phyloP scores from a whole-genome alignment of 2,113 vertebrate genomes.

The Datnioides undecimradiatus region DNA sequence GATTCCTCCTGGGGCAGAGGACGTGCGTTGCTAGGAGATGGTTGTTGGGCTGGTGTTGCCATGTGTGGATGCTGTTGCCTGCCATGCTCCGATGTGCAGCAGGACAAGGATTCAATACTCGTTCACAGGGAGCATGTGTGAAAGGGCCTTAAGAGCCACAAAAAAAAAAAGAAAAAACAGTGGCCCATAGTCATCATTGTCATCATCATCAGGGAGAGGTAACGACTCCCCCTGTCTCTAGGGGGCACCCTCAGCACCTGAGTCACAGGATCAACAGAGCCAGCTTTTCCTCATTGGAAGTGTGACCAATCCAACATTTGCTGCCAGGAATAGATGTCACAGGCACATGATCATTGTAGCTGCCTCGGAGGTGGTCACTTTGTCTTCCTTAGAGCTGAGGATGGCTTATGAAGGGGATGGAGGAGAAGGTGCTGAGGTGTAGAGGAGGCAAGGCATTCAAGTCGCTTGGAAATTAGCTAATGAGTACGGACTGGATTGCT shows the following conservation, averaged over 20 bases:
- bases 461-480: conserved; percentile 53
- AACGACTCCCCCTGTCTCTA: conserved; percentile 74
- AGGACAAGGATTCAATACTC: conserved; percentile 64
- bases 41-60: conserved; percentile 80
- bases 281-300: conserved; percentile 24
- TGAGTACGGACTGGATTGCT: not conserved
- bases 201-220: conserved; percentile 42
- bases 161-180: conserved; percentile 31
- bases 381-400: conserved; percentile 48
- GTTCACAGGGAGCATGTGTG: conserved; percentile 55
- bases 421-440: conserved; percentile 35
- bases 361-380: conserved; percentile 66
- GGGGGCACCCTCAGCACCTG: conserved; percentile 78
- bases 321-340: conserved; percentile 76
- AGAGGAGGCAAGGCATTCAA: conserved; percentile 21
- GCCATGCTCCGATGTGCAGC: conserved; percentile 75
- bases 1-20: conserved; percentile 84
- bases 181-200: conserved; percentile 22
- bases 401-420: conserved; percentile 24
- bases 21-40: conserved; percentile 85
- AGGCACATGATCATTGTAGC: conserved; percentile 70
- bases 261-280: conserved; percentile 54
- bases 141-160: conserved; percentile 35
- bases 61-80: conserved; percentile 80
- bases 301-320: conserved; percentile 67